Evolutionary conservation across 53 echinoderm and acorn worm species (phyloP), one percentile per base, ranked within the genome.

Genomic region (Pentamera pediparva): DNA sequence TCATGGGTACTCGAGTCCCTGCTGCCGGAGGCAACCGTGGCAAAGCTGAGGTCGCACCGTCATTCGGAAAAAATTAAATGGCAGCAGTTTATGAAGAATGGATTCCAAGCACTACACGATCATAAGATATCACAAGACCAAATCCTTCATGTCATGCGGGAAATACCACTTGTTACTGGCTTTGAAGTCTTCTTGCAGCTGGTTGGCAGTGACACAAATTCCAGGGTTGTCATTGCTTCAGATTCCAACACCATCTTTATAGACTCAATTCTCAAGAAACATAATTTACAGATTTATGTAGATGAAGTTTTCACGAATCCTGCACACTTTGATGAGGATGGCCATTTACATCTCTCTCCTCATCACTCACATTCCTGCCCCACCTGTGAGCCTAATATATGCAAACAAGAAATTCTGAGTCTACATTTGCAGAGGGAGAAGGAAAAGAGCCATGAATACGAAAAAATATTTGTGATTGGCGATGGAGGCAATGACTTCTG

Each of bases 401-500:
- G 98, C 83, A 98, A 98, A 59, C 82, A 59, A 39, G 76, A 79
- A 18, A 64, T 85, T 32, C 39, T 98, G 28, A 74, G 75, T 39
- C 40, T 54, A 10, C 84, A 83, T 38, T 56, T 91, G 2, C 50
- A 74, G 29, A 49, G 60, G 62, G 80, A 65, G 24, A 56, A 70
- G 15, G 18, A 34, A 29, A 39, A 74, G 2, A 86, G 89, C 0
- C 24, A 86, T 7, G 50, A 27, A 13, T 98, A 89, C 47, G 92
- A 89, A n/a, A 61, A 55, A 6, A 78, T 98, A 10, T 78, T 82
- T 11, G 58, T 91, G 57, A 77, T 91, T 17, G 98, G 98, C 9
- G 98, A 98, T 76, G 98, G 98, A 1, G 22, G 65, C 18, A 98
- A 98, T 60, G 98, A 98, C 50, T 85, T 91, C 39, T 98, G 98